phyloP scores from a whole-genome alignment of 1,140 invertebrate genomes.

The Drosophila pruinosa region DNA sequence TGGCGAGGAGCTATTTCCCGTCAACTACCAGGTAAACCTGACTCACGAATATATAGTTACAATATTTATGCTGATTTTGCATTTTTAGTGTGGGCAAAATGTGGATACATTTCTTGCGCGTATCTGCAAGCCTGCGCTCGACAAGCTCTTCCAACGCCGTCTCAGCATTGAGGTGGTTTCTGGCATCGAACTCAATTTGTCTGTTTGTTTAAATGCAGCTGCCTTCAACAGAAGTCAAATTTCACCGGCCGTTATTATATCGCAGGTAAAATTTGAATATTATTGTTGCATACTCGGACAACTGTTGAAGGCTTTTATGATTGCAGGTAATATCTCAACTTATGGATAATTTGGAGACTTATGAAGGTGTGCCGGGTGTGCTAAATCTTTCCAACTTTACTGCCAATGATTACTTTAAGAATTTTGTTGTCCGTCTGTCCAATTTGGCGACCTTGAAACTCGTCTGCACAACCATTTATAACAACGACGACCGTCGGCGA shows the following conservation, averaged over 20 bases:
- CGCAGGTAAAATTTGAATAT: conserved; percentile 5
- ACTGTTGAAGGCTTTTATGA: not conserved
- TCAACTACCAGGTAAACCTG: conserved; percentile 48
- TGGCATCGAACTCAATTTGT: not conserved
- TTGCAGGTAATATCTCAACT: conserved; percentile 6
- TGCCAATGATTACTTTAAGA: conserved; percentile 11
- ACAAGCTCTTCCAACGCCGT: conserved; percentile 42
- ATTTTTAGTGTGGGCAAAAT: conserved; percentile 19
- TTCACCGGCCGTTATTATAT: conserved; percentile 37
- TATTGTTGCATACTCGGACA: not conserved
- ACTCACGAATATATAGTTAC: not conserved
- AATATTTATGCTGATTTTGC: not conserved
- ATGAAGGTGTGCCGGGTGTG: conserved; percentile 27
- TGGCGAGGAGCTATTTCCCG: conserved; percentile 51
- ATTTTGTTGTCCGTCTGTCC: conserved; percentile 48
- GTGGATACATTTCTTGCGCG: conserved; percentile 50
- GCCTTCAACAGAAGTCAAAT: conserved; percentile 35
- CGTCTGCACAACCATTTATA: conserved; percentile 45
- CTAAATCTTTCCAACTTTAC: conserved; percentile 47
- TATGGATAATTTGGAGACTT: conserved; percentile 33
- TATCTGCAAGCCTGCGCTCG: conserved; percentile 49
- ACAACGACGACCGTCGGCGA: conserved; percentile 37
- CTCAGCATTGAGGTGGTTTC: conserved; percentile 18
- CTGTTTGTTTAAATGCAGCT: conserved; percentile 49
- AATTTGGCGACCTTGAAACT: conserved; percentile 38